Base-by-base conservation (phyloP, 2,888 invertebrate species). In the Pachycephus smyrnensis region DNA sequence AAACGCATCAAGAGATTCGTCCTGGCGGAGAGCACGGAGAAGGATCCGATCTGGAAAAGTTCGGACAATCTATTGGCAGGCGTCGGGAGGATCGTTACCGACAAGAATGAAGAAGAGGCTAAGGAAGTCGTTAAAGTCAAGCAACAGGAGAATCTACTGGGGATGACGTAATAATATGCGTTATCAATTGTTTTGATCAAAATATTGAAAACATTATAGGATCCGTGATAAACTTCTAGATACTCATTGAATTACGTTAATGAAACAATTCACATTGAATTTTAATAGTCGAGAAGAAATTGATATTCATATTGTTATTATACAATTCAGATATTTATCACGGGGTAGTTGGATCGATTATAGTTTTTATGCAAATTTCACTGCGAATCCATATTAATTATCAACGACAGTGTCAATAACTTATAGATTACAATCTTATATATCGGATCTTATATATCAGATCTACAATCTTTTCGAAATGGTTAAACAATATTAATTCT, bases 1-100 rank as follows among this genome's bases (percentile, higher is more conserved):
- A 89, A 82, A 82, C 89, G 90, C 32, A 88, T 91, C 79, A 92
- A 92, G 82, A 88, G 92, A 85, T 92, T 92, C 83, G 89, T 92
- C 37, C 85, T 92, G 79, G 89, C 89, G 15, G 85, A 90, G 81
- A 88, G 86, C 68, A 87, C 89, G 80, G 90, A 88, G 78, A 88
- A 85, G 78, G 89, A 90, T 80, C 88, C 89, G 31, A 89, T 89
- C 79, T 90, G 90, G 91, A 91, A 89, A 80, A 90, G 89, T 75
- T 91, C 90, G 69, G 90, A 90, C 81, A 91, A 90, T 83, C 80
- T 89, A 23, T 80, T 84, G 15, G 86, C 87, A n/a, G 86, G 86
- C 12, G 78, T 86, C 12, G 76, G 84, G 40, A 85, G 86, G 82
- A 87, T 86, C 81, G 87, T 82, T 80, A 82, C 73, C 68, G 85